Base-by-base conservation (phyloP, 2,888 invertebrate species). In the Mayetiola destructor region DNA sequence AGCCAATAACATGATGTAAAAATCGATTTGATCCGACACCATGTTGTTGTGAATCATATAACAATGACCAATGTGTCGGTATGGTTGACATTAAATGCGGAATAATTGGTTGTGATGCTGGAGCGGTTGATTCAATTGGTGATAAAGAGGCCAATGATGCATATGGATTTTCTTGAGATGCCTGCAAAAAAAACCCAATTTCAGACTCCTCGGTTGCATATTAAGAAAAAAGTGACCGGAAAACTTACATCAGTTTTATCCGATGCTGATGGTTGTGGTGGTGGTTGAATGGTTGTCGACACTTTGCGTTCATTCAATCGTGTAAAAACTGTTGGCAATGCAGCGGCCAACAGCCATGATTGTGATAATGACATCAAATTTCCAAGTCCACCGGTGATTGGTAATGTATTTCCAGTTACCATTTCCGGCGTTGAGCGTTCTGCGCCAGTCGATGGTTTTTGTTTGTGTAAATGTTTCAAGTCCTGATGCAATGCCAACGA, bases 1-100 rank as follows among this genome's bases (percentile, higher is more conserved):
- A 73, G 5, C 73, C 72, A 20, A 90, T 77, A 4, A 92, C 87
- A 73, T 93, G 92, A 67, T 91, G 88, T 64, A 88, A 74, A 73
- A 93, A 92, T 63, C 89, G 78, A 75, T 92, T 93, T 58, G 85
- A 80, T 27, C 91, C 92, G n/a, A 85, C 74, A 0, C 93, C 94
- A 73, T 91, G 88, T 59, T 87, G 82, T 64, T 82, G 80, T 57
- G 89, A 87, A 65, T 84, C 81, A 75, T 93, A 94, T 56, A 94
- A 74, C 60, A 85, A 75, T 56, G 82, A 80, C 93, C 93, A 94
- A 72, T 89, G 88, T 58, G 85, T 84, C 1, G 84, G 84, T 64
- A 83, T 76, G 62, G 81, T 76, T 63, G 81, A 82, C 57, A 80
- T 72, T 20, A 83, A 71, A 59, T 81, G 80, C 58, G 80, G 77